Base-by-base conservation (phyloP, 2,888 invertebrate genomes). In the Heliconius ismenius region DNA sequence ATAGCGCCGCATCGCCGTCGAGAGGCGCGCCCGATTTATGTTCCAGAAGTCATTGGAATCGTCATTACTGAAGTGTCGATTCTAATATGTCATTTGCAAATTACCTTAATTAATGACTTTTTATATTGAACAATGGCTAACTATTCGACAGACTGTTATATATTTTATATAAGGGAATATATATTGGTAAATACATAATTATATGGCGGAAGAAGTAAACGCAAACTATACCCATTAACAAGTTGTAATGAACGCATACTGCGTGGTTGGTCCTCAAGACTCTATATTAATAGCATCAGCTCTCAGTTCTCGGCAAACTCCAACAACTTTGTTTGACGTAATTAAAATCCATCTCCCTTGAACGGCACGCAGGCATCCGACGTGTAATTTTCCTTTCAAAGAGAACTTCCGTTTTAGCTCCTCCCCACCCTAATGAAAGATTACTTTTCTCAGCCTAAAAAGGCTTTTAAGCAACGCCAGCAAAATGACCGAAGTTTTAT, bases 401-500 rank as follows among this genome's bases (percentile, higher is more conserved):
- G 91, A 91, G 93, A 93, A 93, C 93, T 93, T 94, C 92, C 94
- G 92, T 93, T 92, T 94, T 88, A 93, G 92, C 91, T 90, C 91
- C 92, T 89, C 92, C 91, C 92, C 88, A 82, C 89, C 90, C 92
- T 93, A 93, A 93, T 93, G 93, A 94, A 93, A 94, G 94, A 94
- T 94, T 94, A 94, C 94, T 93, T 92, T 93, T 90, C 92, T 91
- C 90, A 89, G 90, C 90, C 92, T 92, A 93, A 94, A 94, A 94
- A 94, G 93, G 93, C 93, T 94, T 94, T 94, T 93, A 94, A 93
- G 93, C 92, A 93, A 90, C 92, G 92, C 92, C 91, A 89, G 88
- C 90, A 89, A 93, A 94, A 94, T 94, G 93, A 93, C 93, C 92
- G 91, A 94, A 94, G 91, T 94, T 94, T 93, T 91, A 92, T 92